Conservation (phyloP, 35 echinoderm and acorn worm species). For the Ophiothrix spiculata region DNA sequence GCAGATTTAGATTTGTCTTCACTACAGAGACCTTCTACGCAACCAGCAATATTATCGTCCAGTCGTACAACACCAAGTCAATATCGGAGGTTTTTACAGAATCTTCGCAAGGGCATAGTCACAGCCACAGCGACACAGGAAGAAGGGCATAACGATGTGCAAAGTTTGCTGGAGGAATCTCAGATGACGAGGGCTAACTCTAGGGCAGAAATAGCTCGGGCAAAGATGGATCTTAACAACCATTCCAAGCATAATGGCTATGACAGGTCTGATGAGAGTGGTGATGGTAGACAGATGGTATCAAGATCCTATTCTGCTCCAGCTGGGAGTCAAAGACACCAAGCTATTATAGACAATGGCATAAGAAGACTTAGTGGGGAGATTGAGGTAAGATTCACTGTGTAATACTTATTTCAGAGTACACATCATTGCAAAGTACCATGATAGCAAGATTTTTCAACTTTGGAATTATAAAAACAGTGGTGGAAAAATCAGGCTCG, state of each 20-base stretch:
- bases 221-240: slow-evolving; percentile 44
- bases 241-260: slow-evolving; percentile 14
- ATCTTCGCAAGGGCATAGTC: slow-evolving; percentile 50
- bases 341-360: not conserved
- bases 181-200: slow-evolving; percentile 50
- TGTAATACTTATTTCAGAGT: no score
- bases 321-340: not conserved
- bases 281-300: not conserved
- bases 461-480: no score
- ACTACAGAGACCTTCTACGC: not conserved
- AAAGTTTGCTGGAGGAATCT: slow-evolving; percentile 54
- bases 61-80: slow-evolving; percentile 45
- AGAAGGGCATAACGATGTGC: slow-evolving; percentile 44
- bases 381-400: not conserved
- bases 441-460: no score
- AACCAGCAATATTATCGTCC: slow-evolving; percentile 11
- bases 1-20: not conserved
- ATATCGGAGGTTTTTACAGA: slow-evolving; percentile 56
- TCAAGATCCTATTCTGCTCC: not conserved
- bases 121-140: slow-evolving; percentile 32
- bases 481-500: no score
- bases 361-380: not conserved
- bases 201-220: slow-evolving; percentile 68
- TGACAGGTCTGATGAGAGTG: no score
- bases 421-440: no score